Percentiles rank a stretch among this genome's conserved stretches.
Evolutionary conservation across 2,113 vertebrate genomes (phyloP).

Genomic region (Paramormyrops kingsleyae): DNA sequence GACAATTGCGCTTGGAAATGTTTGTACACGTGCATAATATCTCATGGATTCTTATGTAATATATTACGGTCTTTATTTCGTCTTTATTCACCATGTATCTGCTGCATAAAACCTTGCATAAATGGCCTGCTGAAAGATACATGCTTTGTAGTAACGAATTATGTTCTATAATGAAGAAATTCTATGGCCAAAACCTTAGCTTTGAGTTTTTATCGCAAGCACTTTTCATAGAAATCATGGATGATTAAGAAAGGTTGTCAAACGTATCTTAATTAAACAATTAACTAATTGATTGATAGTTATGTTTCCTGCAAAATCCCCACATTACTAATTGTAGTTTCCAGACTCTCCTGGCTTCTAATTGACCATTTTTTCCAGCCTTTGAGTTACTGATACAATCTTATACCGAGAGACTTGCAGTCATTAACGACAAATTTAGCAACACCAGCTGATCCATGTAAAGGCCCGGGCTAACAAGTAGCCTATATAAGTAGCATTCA

Average conservation of each 20-base stretch:
- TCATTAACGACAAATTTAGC: background rate
- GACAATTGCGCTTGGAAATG: background rate
- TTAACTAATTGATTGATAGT: background rate
- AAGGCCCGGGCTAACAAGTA: background rate
- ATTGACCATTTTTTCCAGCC: background rate
- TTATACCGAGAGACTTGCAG: background rate
- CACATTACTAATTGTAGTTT: background rate
- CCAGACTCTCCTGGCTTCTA: background rate
- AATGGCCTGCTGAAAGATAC: background rate
- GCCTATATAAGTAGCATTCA: slow-evolving; percentile 2
- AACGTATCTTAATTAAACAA: background rate
- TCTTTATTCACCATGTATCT: background rate
- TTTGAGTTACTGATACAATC: background rate
- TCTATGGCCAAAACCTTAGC: background rate
- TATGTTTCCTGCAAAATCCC: background rate
- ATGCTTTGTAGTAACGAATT: background rate
- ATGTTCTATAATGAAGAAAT: background rate
- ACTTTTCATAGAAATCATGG: background rate
- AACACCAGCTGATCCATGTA: background rate
- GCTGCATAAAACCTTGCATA: background rate
- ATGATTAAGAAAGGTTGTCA: background rate
- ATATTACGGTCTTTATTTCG: background rate
- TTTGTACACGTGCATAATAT: background rate
- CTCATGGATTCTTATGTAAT: background rate
- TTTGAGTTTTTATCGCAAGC: background rate